Evolutionary conservation across 30 jellyfish, hydroid and myxozoan species (phyloP), one percentile per base, ranked within the genome.

Genomic region (Phacellophora camtschatica): DNA sequence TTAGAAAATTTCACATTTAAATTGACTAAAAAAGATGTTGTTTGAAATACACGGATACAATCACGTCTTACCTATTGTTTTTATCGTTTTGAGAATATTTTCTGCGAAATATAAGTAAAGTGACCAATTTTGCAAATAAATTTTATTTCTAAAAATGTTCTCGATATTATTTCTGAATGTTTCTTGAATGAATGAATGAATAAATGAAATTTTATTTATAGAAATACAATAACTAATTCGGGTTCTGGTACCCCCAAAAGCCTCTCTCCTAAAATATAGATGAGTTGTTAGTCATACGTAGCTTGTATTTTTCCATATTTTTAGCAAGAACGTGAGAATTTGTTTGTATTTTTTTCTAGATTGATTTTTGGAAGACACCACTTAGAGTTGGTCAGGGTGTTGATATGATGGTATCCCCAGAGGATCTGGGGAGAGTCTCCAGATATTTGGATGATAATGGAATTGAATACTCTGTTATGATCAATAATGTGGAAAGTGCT

Each of bases 351-450:
- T 10, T n/a, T 2, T 55, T 41, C 5, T 15, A 82, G 94, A 70
- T 82, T 28, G 86, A 70, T 30, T 82, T 82, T 49, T 82, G 94
- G 94, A 82, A 72, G 45, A 95, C 83, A 76, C 95, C 95, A 5
- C 50, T 58, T 46, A 63, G 10, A 16, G 56, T 79, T 32, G 88
- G 88, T 16, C 4, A 16, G 13, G 81, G 90, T 3, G 96, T 91
- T 35, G 98, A 91, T 77, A 91, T 91, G 86, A 65, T 65, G 86
- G 84, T 70, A 6, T 66, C 89, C 18, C 73, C 85, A 20, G 68
- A 9, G 33, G 81, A 64, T 25, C 23, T 25, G 30, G 58, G 15
- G 5, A 56, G 15, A 11, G 48, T 83, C 55, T 23, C 67, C 16
- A 72, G 62, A 23, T 58, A 4, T 34, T 66, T 84, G 7, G 34